Percentiles rank a stretch among this genome's conserved stretches.
These are phyloP conservation scores for Lutjanus campechanus DNA, from an alignment of 2,797 vertebrate species.

Conservation along the genomic window DNA sequence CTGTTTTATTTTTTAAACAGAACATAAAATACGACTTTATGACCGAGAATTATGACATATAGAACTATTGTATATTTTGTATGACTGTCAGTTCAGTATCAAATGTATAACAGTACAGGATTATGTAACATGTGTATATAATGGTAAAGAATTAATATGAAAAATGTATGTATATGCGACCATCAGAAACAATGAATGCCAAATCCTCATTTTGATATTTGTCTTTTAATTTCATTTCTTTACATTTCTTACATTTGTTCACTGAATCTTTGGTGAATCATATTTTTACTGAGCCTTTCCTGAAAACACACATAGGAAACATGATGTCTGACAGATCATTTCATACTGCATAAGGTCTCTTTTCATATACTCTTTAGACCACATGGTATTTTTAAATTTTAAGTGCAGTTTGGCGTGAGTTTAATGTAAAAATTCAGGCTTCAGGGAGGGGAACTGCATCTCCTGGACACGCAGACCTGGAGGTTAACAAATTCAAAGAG, in stretches of 20 bases:
- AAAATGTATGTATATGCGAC: slow-evolving; percentile 77
- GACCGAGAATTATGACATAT: slow-evolving; percentile 65
- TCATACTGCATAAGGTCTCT: slow-evolving; percentile 10
- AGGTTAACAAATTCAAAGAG: slow-evolving; percentile 30
- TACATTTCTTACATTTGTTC: slow-evolving; percentile 6
- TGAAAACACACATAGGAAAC: slow-evolving; percentile 28
- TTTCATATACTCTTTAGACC: not conserved
- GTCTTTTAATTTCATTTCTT: slow-evolving; percentile 64
- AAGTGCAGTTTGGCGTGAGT: slow-evolving; percentile 3
- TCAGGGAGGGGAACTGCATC: slow-evolving; percentile 30
- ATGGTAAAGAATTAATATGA: slow-evolving; percentile 61
- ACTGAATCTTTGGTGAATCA: slow-evolving; percentile 8
- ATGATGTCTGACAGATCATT: slow-evolving; percentile 1
- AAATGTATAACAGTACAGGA: slow-evolving; percentile 73
- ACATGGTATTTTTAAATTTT: slow-evolving; percentile 2
- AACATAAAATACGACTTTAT: slow-evolving; percentile 63
- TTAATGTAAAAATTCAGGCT: slow-evolving; percentile 7
- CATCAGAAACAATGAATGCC: slow-evolving; percentile 83
- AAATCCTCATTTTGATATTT: slow-evolving; percentile 75
- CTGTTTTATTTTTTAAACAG: slow-evolving; percentile 77
- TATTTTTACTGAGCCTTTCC: slow-evolving; percentile 1
- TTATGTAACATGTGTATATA: slow-evolving; percentile 77
- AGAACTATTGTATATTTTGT: slow-evolving; percentile 83
- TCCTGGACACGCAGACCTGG: slow-evolving; percentile 25
- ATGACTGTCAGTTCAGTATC: slow-evolving; percentile 73